Evolutionary conservation across 2,113 vertebrate species (phyloP).

Genomic region (Saccopteryx leptura): DNA sequence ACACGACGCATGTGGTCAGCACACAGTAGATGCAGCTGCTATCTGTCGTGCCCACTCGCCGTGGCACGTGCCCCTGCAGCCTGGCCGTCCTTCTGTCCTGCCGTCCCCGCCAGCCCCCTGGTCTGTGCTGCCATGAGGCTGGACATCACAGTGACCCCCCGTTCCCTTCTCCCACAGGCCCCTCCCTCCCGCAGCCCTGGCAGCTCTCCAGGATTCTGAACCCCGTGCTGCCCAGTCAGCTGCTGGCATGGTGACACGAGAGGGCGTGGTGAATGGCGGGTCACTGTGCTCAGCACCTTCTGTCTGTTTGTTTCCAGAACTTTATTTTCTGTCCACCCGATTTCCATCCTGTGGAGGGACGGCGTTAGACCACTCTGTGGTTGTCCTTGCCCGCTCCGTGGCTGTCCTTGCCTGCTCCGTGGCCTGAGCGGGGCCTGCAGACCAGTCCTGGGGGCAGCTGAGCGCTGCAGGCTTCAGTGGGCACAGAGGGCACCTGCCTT

Average conservation of each 20-base stretch:
- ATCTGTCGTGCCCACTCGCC: rapidly evolving
- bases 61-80: background rate
- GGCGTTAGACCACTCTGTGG: background rate
- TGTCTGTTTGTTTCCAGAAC: too few species aligned
- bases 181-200: background rate
- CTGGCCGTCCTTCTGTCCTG: background rate
- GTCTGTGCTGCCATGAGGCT: background rate
- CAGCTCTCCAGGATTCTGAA: background rate
- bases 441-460: background rate
- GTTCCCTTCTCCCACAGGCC: too few species aligned
- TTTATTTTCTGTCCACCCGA: background rate
- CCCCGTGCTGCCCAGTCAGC: background rate
- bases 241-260: background rate
- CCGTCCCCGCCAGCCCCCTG: background rate
- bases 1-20: background rate
- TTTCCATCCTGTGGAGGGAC: background rate
- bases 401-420: background rate
- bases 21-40: background rate
- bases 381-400: background rate
- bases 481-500: too few species aligned
- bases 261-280: background rate
- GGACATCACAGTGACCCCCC: too few species aligned
- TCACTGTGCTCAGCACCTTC: background rate
- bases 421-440: too few species aligned
- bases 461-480: background rate